These are phyloP conservation scores for Embidobia sp. DNA, from an alignment of 2,888 invertebrate species.

Conservation along the genomic window DNA sequence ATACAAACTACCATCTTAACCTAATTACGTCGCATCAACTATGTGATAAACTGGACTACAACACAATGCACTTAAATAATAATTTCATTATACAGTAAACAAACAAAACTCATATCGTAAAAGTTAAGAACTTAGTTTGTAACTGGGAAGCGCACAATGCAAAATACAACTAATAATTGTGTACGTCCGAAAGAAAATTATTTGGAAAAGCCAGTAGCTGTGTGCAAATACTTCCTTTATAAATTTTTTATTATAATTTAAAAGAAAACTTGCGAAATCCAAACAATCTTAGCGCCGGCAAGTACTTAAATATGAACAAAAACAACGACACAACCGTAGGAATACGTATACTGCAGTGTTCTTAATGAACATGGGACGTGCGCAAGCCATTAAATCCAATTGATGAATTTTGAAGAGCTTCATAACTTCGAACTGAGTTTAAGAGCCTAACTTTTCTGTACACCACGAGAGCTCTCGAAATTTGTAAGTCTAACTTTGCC, in stretches of 20 bases:
- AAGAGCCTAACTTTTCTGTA: conserved; percentile 37
- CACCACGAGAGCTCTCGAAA: conserved; percentile 36
- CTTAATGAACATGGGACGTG: conserved; percentile 28
- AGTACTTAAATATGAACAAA: too few species aligned
- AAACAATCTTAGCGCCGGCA: too few species aligned
- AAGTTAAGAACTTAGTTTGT: conserved; percentile 52
- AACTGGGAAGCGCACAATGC: conserved; percentile 17
- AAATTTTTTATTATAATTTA: too few species aligned
- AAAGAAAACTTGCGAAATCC: too few species aligned
- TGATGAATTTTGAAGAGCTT: conserved; percentile 44
- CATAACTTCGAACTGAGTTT: conserved; percentile 33
- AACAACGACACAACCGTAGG: background rate
- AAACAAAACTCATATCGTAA: conserved; percentile 51
- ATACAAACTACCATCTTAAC: conserved; percentile 16
- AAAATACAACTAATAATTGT: conserved; percentile 30
- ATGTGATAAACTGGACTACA: conserved; percentile 41
- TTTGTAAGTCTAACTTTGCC: conserved; percentile 31
- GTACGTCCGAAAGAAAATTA: background rate
- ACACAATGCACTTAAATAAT: conserved; percentile 49
- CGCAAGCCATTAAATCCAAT: conserved; percentile 38
- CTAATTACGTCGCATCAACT: conserved; percentile 32
- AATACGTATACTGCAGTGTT: conserved; percentile 7
- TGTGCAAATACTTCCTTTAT: too few species aligned
- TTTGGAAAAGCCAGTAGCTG: background rate
- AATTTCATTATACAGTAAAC: conserved; percentile 43